Percentiles rank a stretch among this genome's conserved stretches.
These are phyloP conservation scores for Rhipidura dahli DNA, from an alignment of 2,113 vertebrate species.

Conservation along the genomic window DNA sequence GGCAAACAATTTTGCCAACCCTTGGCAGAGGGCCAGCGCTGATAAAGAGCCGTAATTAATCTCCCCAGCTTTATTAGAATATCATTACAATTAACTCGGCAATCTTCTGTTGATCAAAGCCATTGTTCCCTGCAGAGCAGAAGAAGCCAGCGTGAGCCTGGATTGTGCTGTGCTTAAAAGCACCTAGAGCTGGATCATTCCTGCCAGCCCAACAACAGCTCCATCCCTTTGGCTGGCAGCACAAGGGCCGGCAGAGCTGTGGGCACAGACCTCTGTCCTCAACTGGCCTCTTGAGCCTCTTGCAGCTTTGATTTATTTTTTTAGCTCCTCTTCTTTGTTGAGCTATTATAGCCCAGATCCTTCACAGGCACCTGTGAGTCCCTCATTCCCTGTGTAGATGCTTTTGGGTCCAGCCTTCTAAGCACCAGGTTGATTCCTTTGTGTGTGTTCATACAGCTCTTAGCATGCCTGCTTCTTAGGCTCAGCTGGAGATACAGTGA, in stretches of 20 bases:
- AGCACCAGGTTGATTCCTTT: background rate
- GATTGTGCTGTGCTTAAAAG: background rate
- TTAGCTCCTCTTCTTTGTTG: background rate
- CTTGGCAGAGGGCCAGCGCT: constrained; percentile 53
- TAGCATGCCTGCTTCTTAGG: background rate
- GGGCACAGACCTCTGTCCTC: background rate
- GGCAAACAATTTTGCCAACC: constrained; percentile 60
- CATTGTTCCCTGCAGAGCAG: constrained; percentile 54
- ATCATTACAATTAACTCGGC: constrained; percentile 67
- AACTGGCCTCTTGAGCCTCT: background rate
- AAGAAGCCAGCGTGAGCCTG: background rate
- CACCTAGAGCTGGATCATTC: background rate
- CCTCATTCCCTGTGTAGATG: background rate
- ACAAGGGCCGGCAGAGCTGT: background rate
- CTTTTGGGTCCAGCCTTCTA: background rate
- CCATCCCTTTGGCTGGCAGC: background rate
- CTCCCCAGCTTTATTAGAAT: constrained; percentile 70
- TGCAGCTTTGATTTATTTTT: background rate
- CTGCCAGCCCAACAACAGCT: background rate
- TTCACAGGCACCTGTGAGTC: background rate
- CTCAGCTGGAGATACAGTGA: background rate
- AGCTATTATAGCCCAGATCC: background rate
- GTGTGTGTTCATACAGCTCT: background rate
- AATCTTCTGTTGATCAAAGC: constrained; percentile 69
- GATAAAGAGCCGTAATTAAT: constrained; percentile 68